Percentiles rank a stretch among this genome's conserved stretches.
Conservation (phyloP, 2,113 vertebrate genomes). For the Sorex fumeus region DNA sequence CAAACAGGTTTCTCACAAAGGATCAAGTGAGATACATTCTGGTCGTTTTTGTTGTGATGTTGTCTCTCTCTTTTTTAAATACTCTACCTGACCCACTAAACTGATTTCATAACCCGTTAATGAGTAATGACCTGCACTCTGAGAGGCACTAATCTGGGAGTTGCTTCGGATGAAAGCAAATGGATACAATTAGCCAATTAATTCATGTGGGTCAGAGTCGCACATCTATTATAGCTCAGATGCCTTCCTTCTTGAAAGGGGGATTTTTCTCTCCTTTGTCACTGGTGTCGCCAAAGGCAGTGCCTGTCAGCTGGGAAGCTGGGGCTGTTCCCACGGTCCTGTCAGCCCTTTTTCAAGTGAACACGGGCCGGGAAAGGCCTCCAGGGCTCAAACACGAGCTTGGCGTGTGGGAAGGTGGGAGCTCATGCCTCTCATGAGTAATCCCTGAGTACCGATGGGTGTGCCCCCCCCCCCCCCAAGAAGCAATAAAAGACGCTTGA, state of each 20-base stretch:
- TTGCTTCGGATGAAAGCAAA: slow-evolving; percentile 64
- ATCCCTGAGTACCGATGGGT: too few species aligned
- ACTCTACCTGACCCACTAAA: slow-evolving; percentile 61
- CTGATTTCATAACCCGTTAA: slow-evolving; percentile 47
- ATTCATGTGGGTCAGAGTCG: slow-evolving; percentile 49
- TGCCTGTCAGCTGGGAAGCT: background rate
- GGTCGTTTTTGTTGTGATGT: slow-evolving; percentile 31
- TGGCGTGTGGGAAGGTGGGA: too few species aligned
- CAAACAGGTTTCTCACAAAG: background rate
- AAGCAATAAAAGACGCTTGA: too few species aligned
- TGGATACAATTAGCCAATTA: slow-evolving; percentile 60
- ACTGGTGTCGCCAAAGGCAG: background rate
- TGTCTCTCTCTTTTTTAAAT: background rate
- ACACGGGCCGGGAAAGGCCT: background rate
- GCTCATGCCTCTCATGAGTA: too few species aligned
- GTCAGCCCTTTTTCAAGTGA: background rate
- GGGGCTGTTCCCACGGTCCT: too few species aligned
- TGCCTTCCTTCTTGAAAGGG: slow-evolving; percentile 39
- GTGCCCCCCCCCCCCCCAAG: too few species aligned
- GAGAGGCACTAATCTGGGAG: slow-evolving; percentile 50
- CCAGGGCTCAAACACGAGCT: too few species aligned
- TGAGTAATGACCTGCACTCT: slow-evolving; percentile 60
- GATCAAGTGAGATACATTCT: background rate
- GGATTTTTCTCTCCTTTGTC: slow-evolving; percentile 25
- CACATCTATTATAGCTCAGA: background rate